Base-by-base conservation (phyloP, 2,888 invertebrate genomes). In the Dendrolimus pini region DNA sequence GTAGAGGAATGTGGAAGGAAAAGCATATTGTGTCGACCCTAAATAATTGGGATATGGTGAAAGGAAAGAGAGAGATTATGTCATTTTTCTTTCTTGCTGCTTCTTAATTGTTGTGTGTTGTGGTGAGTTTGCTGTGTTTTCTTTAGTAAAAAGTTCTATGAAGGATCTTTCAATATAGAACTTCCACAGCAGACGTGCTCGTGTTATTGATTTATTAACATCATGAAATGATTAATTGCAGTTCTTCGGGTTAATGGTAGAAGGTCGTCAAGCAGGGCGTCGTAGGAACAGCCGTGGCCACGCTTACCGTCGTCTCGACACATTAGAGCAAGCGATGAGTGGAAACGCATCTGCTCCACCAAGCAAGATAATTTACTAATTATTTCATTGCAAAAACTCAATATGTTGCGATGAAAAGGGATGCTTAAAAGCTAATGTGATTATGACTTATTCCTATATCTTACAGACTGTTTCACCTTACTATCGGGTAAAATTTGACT, bases 241-340 rank as follows among this genome's bases (percentile, higher is more conserved):
- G 90, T 75, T 89, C 64, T 73, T 90, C 58, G 89, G 89, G 1
- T 67, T 89, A 42, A 64, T 90, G 61, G 73, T 90, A 9, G 90
- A 90, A 66, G 90, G 90, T 0, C 75, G 90, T 7, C 86, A 86
- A 59, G 60, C 75, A 0, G 79, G 81, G 1, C 81, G 89, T 1
- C 82, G 90, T 8, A 77, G 90, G 55, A 88, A 83, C 68, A 87
- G 88, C 64, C 76, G 90, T 2, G 89, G 89, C 0, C 89, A 89
- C 66, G 77, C 89, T 0, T 90, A 90, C 72, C 76, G 85, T 7
- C 83, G 90, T 0, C 77, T 90, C 7, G 90, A 90, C 64, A 90
- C 90, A 0, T 63, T 90, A 8, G 90, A 90, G 60, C 89, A 90
- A 62, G 90, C 89, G 0, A 89, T 90, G 86, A 87, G 76, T 61